Evolutionary conservation across 2,113 vertebrate species (phyloP).

Genomic region (Brachyistius frenatus): DNA sequence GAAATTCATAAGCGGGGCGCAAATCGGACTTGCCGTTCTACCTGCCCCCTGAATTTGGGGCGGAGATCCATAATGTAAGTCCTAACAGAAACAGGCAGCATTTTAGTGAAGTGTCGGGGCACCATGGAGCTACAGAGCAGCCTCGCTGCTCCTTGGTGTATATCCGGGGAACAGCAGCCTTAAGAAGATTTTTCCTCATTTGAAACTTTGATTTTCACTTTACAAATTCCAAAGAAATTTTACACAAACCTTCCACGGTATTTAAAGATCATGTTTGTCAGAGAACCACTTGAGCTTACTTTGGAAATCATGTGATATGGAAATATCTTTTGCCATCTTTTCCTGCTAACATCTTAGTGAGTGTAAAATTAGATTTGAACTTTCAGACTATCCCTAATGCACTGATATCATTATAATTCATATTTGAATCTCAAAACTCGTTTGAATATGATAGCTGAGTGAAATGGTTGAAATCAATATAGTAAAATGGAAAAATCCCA

Average conservation of each 20-base stretch:
- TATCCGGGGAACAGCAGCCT: too few species aligned
- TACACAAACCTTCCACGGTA: neutral
- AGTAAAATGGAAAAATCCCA: slow-evolving; percentile 6
- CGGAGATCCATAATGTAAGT: too few species aligned
- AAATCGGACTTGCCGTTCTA: slow-evolving; percentile 40
- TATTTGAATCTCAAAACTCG: slow-evolving; percentile 14
- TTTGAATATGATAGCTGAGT: neutral
- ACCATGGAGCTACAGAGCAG: too few species aligned
- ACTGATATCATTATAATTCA: neutral
- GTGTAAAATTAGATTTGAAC: slow-evolving; percentile 14
- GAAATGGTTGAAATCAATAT: neutral
- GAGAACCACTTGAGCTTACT: neutral
- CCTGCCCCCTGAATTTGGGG: slow-evolving; percentile 1
- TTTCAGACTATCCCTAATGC: neutral
- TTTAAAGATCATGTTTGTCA: neutral
- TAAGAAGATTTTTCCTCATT: too few species aligned
- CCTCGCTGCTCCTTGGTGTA: too few species aligned
- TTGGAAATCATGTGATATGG: neutral
- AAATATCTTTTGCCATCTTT: neutral
- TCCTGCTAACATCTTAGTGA: neutral
- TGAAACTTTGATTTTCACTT: neutral
- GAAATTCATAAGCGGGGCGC: slow-evolving; percentile 43
- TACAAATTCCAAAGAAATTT: too few species aligned
- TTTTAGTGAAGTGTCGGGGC: too few species aligned
- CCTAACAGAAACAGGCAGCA: too few species aligned